Base-by-base conservation (phyloP, 2,888 invertebrate species). In the Griposia aprilina region DNA sequence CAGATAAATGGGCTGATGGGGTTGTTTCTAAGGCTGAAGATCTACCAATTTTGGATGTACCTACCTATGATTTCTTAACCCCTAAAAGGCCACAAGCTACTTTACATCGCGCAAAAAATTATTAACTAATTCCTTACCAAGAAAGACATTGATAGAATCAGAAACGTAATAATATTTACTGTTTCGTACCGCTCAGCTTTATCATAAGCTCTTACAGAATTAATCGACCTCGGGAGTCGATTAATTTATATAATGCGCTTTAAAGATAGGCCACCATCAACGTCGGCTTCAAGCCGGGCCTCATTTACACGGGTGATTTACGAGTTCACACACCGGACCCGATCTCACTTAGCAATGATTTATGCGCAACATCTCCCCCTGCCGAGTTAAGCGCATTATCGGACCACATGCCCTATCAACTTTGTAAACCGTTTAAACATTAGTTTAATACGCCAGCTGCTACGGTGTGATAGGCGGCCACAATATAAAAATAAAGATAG, bases 311-410 rank as follows among this genome's bases (percentile, higher is more conserved):
- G 94, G 92, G 93, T 96, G 96, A 96, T 96, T 96, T 96, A 96
- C 95, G 94, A 93, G 95, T 95, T 95, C 96, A 95, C 96, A 96
- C 96, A 96, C 96, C 94, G 94, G 93, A 93, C 90, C 94, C 95
- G 95, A 96, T 96, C 96, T 96, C 95, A 94, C 95, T 96, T 95
- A 95, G 94, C 94, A 94, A 96, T 96, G 96, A 96, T 96, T 96
- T 96, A 96, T 96, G 93, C 93, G 90, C 93, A 93, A 94, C 96
- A 95, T 94, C 95, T 94, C 94, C 92, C 93, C 94, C 93, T 92
- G 93, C 94, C 92, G 94, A 94, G 95, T 94, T 95, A 93, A 95
- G 94, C 95, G 94, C 95, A 95, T 96, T 95, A 96, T 95, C 94
- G 93, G 93, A 93, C 93, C 94, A 92, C 93, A 93, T 93, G 93